These are phyloP conservation scores for Cordylochernes scorpioides DNA, from an alignment of 2,888 invertebrate genomes.

Conservation along the genomic window DNA sequence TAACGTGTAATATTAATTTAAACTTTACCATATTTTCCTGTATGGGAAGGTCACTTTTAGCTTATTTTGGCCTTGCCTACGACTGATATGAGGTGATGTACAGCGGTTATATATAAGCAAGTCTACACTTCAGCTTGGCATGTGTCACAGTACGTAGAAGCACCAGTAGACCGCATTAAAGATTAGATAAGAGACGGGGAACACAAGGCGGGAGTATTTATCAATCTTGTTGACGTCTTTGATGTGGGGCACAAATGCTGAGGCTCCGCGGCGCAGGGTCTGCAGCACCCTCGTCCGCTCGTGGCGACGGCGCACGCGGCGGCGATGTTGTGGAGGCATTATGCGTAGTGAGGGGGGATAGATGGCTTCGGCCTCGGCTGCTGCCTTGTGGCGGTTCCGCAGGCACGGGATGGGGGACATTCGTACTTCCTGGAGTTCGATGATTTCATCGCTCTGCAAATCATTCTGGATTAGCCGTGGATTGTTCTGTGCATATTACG, in stretches of 20 bases:
- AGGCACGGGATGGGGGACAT: conserved; percentile 58
- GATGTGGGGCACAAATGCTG: conserved; percentile 59
- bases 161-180: conserved; percentile 91
- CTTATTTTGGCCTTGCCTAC: too few relatives aligned
- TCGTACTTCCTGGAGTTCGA: conserved; percentile 59
- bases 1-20: too few relatives aligned
- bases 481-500: too few relatives aligned
- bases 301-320: conserved; percentile 9
- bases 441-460: conserved; percentile 40
- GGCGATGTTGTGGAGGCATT: conserved; percentile 9
- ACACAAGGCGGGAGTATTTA: conserved; percentile 80
- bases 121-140: too few relatives aligned
- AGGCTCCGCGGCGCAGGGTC: conserved; percentile 52
- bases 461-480: too few relatives aligned
- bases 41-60: too few relatives aligned
- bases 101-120: too few relatives aligned
- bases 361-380: conserved; percentile 19
- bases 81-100: too few relatives aligned
- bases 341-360: conserved; percentile 50
- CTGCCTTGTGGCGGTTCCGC: conserved; percentile 23
- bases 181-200: conserved; percentile 77
- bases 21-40: too few relatives aligned
- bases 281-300: conserved; percentile 32
- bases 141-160: conserved; percentile 44
- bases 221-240: conserved; percentile 93